phyloP scores from a whole-genome alignment of 2,797 vertebrate species.

The Rhyacichthys aspro region DNA sequence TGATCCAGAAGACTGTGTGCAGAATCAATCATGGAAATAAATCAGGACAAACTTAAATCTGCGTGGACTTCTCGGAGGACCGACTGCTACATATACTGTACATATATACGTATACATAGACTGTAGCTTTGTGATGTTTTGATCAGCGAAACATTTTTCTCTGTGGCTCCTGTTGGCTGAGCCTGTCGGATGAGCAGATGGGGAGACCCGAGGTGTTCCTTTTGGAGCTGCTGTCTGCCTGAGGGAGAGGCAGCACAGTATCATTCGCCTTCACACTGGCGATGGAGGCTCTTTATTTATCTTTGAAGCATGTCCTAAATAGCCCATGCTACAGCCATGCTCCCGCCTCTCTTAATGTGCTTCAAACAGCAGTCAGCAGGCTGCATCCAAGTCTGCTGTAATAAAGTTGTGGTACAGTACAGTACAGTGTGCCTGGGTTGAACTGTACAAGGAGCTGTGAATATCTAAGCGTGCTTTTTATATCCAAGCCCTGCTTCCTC shows the following conservation, averaged over 20 bases:
- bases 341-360: slow-evolving; percentile 34
- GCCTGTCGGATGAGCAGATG: slow-evolving; percentile 62
- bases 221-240: slow-evolving; percentile 56
- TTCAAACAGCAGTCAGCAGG: slow-evolving; percentile 28
- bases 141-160: slow-evolving; percentile 57
- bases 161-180: slow-evolving; percentile 36
- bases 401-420: slow-evolving; percentile 42
- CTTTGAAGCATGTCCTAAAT: slow-evolving; percentile 10
- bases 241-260: slow-evolving; percentile 29
- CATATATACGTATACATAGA: too few species aligned
- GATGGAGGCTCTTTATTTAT: slow-evolving; percentile 21
- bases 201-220: slow-evolving; percentile 54
- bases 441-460: slow-evolving; percentile 61
- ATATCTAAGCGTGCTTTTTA: slow-evolving; percentile 73
- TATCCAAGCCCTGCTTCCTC: slow-evolving; percentile 58
- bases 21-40: slow-evolving; percentile 42
- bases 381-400: slow-evolving; percentile 39
- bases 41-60: slow-evolving; percentile 36
- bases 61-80: slow-evolving; percentile 23
- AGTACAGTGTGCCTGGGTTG: slow-evolving; percentile 46
- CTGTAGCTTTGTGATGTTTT: slow-evolving; percentile 60
- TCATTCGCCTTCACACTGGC: background rate
- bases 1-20: slow-evolving; percentile 31
- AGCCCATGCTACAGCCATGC: slow-evolving; percentile 1
- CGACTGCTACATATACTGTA: slow-evolving; percentile 19